Percentiles rank a stretch among this genome's conserved stretches.
Evolutionary conservation across 2,888 invertebrate genomes (phyloP).

Genomic region (Nomada ruficornis): DNA sequence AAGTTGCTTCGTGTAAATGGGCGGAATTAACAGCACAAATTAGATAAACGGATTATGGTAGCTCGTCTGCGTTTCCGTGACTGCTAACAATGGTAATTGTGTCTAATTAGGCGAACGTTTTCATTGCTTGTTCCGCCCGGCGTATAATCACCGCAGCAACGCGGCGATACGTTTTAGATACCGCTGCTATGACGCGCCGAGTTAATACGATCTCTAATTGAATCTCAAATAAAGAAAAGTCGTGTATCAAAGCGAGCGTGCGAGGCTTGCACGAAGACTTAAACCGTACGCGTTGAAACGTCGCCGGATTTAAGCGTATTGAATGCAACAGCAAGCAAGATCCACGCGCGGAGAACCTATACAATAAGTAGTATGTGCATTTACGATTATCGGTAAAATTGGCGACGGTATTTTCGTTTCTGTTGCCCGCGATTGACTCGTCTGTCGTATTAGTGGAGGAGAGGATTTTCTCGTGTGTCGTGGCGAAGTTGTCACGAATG

Average conservation of each 20-base stretch:
- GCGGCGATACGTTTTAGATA: conserved; percentile 26
- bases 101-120: conserved; percentile 47
- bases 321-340: conserved; percentile 36
- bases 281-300: conserved; percentile 27
- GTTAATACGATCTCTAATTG: not conserved
- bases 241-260: too few relatives aligned
- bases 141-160: conserved; percentile 13
- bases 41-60: conserved; percentile 51
- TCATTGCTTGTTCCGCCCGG: conserved; percentile 18
- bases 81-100: conserved; percentile 49
- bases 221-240: too few relatives aligned
- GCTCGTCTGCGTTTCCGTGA: conserved; percentile 41
- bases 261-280: not conserved
- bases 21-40: conserved; percentile 9
- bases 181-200: not conserved
- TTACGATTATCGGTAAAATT: not conserved
- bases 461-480: conserved; percentile 36
- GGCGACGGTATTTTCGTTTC: conserved; percentile 32
- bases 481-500: conserved; percentile 2
- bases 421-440: conserved; percentile 53
- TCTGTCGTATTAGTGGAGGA: conserved; percentile 44
- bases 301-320: conserved; percentile 50
- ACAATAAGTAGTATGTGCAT: not conserved
- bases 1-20: conserved; percentile 29
- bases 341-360: conserved; percentile 6